These are phyloP conservation scores for Xiphorhynchus erythropygius DNA, from an alignment of 2,797 vertebrate species.

Conservation along the genomic window DNA sequence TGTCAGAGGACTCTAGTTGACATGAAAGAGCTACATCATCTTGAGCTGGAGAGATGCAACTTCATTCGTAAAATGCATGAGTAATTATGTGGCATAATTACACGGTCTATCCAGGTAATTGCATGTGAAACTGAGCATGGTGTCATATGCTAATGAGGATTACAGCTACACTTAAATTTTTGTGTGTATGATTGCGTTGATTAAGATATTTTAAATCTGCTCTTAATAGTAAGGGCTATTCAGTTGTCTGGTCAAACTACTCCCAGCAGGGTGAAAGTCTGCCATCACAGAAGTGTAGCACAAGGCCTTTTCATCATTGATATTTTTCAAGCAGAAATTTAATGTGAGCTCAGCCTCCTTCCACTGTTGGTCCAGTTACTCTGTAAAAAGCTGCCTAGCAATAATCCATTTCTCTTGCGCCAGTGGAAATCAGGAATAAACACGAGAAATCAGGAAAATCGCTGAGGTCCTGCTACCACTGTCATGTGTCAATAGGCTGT, in stretches of 20 bases:
- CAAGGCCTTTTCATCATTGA: background rate
- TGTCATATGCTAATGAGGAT: conserved; percentile 48
- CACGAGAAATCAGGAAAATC: conserved; percentile 47
- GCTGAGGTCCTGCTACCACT: background rate
- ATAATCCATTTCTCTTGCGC: background rate
- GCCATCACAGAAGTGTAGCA: background rate
- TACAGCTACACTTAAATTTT: conserved; percentile 30
- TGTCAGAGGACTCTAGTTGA: background rate
- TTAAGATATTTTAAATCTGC: conserved; percentile 7
- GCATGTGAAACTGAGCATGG: conserved; percentile 28
- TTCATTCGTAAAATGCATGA: background rate
- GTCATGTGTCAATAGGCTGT: conserved; percentile 30
- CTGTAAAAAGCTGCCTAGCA: background rate
- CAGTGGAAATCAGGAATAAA: conserved; percentile 20
- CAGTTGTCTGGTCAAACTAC: conserved; percentile 3
- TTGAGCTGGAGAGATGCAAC: background rate
- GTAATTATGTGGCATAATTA: conserved; percentile 44
- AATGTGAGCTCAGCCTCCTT: background rate
- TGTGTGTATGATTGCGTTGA: conserved; percentile 7
- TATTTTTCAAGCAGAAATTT: background rate
- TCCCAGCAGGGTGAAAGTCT: background rate
- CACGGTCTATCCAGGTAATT: conserved; percentile 33
- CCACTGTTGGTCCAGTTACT: background rate
- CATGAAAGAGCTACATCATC: background rate
- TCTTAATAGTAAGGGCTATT: conserved; percentile 9